phyloP scores from a whole-genome alignment of 2,888 invertebrate species.

The Tigriopus californicus region DNA sequence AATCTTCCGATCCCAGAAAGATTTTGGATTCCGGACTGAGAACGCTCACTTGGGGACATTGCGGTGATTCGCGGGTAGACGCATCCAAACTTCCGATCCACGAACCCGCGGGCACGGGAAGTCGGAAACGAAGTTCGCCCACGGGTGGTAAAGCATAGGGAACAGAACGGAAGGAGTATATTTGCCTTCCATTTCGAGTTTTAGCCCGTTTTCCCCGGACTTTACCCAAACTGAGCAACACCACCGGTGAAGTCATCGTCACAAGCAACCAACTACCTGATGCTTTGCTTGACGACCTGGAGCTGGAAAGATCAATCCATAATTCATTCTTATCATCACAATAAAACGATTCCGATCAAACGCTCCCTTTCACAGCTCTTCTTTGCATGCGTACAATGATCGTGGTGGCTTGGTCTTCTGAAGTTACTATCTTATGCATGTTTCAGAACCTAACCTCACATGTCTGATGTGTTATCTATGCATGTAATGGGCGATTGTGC shows the following conservation, averaged over 20 bases:
- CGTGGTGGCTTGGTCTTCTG: too few species aligned
- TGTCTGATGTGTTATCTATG: too few species aligned
- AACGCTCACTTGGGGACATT: neutral
- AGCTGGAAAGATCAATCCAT: too few species aligned
- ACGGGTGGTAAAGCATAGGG: conserved; percentile 34
- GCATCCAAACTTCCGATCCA: conserved; percentile 61
- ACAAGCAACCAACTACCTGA: too few species aligned
- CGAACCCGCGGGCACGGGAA: conserved; percentile 58
- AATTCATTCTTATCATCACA: too few species aligned
- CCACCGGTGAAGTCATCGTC: neutral
- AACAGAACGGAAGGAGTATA: conserved; percentile 49
- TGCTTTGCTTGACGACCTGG: too few species aligned
- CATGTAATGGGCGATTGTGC: too few species aligned
- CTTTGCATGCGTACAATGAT: too few species aligned
- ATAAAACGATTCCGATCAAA: too few species aligned
- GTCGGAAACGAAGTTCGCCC: conserved; percentile 50
- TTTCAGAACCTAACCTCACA: too few species aligned
- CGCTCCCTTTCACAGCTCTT: too few species aligned
- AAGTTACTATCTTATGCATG: too few species aligned
- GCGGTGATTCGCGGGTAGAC: conserved; percentile 29
- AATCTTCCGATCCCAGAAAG: conserved; percentile 4
- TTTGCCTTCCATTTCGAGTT: conserved; percentile 28
- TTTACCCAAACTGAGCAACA: conserved; percentile 7
- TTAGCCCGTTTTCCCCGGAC: neutral
- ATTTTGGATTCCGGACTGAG: neutral